These are phyloP conservation scores for Hydropotes inermis DNA, from an alignment of 2,113 vertebrate genomes.

Conservation along the genomic window DNA sequence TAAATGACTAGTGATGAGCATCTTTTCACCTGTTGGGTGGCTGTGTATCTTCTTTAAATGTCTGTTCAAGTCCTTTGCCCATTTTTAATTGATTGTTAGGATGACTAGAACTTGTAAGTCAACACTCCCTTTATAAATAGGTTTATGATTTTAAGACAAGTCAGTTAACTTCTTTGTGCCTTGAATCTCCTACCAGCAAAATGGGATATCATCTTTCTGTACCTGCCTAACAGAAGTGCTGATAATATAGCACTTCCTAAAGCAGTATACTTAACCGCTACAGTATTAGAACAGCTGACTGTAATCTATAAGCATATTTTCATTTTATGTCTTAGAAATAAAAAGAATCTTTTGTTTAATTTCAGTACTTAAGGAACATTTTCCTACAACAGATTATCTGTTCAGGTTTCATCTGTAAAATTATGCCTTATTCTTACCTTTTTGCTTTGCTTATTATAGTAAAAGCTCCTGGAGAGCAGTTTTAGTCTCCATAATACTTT, in stretches of 20 bases:
- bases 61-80: not conserved
- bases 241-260: not conserved
- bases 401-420: slow-evolving; percentile 33
- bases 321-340: slow-evolving; percentile 3
- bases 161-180: not conserved
- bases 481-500: not conserved
- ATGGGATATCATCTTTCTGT: not conserved
- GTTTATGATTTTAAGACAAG: not conserved
- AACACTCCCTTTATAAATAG: not conserved
- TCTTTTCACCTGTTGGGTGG: not conserved
- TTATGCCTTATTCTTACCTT: not conserved
- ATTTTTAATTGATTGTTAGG: not conserved
- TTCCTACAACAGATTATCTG: not conserved
- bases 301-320: not conserved
- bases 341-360: not conserved
- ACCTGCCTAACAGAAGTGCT: not conserved
- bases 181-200: not conserved
- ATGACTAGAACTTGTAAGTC: not conserved
- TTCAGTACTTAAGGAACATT: not conserved
- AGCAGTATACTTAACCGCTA: not conserved
- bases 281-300: not conserved
- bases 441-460: not conserved
- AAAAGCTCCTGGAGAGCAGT: not conserved
- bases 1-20: not conserved
- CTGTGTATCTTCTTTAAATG: not conserved